A percentile compares a stretch with the other conserved stretches of the same genome.
Evolutionary conservation across 2,888 invertebrate genomes (phyloP).

Genomic region (Melikaiella ostensackeni): DNA sequence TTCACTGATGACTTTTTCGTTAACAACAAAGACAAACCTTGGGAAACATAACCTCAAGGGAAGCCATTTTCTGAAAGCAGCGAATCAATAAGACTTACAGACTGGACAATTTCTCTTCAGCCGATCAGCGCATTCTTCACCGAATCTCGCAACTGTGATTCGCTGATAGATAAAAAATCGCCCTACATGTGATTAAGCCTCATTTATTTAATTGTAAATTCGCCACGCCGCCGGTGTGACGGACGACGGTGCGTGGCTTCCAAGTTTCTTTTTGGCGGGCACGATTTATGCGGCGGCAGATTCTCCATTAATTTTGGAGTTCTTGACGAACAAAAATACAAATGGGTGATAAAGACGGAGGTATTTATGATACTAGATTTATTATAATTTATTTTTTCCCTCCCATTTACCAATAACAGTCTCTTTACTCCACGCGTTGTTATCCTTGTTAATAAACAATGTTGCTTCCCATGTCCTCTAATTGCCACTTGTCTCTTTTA

Average conservation of each 20-base stretch:
- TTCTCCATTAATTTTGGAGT: background rate
- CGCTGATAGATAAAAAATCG: background rate
- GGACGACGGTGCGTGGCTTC: conserved; percentile 14
- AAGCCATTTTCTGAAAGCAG: too few species aligned
- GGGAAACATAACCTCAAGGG: too few species aligned
- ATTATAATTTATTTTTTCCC: background rate
- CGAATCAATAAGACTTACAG: background rate
- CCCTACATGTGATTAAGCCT: background rate
- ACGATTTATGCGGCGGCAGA: conserved; percentile 9
- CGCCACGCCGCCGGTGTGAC: background rate
- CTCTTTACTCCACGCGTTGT: conserved; percentile 17
- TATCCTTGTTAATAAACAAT: conserved; percentile 48
- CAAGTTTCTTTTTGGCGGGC: conserved; percentile 32
- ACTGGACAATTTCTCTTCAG: background rate
- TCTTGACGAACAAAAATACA: background rate
- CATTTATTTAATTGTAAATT: background rate
- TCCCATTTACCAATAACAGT: background rate
- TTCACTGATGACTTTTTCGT: background rate
- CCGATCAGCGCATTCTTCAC: background rate
- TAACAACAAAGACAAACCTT: background rate
- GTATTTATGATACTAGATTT: conserved; percentile 10
- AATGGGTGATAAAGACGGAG: conserved; percentile 36
- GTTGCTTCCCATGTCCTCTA: conserved; percentile 62
- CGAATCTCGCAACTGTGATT: background rate
- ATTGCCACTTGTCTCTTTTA: conserved; percentile 47